Evolutionary conservation across 2,113 vertebrate species (phyloP), one percentile per base, ranked within the genome.

Genomic region (Tamias sibiricus): DNA sequence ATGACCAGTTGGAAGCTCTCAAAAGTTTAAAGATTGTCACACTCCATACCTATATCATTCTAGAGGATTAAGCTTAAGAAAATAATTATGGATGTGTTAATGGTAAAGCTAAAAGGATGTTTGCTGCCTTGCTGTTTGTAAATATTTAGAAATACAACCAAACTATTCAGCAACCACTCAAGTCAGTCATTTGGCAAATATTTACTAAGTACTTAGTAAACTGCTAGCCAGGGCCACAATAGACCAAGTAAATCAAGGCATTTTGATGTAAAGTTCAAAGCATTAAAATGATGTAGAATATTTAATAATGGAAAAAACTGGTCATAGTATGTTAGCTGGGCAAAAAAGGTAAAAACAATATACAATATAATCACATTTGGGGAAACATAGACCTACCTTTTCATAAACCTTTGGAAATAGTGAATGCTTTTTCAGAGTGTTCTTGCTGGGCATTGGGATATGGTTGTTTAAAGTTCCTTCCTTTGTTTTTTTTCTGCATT

Each of bases 111-210:
- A 77, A 90, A 80, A 75, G 90, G 87, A 96, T 96, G 88, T 90
- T 95, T 94, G 93, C 97, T 77, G n/a, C 52, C 13, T 24, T 71
- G 47, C 79, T 95, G 69, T 96, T 95, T 90, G 82, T 80, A 98
- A 97, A 96, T 96, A 96, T 93, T 96, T 97, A 96, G 91, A 96
- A 97, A 96, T 32, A 96, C 80, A 96, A 91, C n/a, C 77, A 79
- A 85, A 89, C 74, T 49, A 40, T 91, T 96, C 88, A 82, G 64
- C 95, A 83, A 76, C 91, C 93, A 88, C 88, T 92, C 89, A 86
- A 93, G 89, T 96, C 92, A 97, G 97, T 86, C 89, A 97, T 80
- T 94, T 89, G 89, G 94, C 95, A 97, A 96, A 96, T 96, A 97
- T 95, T 97, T 93, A 94, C 97, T 66, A 54, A 95, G 95, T 74